Percentiles rank a stretch among this genome's conserved stretches.
phyloP scores from a whole-genome alignment of 2,888 invertebrate genomes.

The Melieria crassipennis region DNA sequence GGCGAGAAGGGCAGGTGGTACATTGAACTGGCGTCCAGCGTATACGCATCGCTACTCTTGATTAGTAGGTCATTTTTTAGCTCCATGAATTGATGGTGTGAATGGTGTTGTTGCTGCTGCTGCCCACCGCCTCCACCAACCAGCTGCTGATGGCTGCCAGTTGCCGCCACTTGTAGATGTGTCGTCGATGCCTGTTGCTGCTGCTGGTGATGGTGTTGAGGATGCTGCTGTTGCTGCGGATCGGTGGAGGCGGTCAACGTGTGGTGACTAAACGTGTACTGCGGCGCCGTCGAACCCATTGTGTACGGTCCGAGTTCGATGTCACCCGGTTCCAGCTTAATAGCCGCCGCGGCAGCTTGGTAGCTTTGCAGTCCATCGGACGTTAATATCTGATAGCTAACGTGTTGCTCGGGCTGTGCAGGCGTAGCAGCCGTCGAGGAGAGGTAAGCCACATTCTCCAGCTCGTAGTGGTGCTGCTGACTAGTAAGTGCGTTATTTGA shows the following conservation, averaged over 20 bases:
- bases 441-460: slow-evolving; percentile 62
- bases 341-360: slow-evolving; percentile 50
- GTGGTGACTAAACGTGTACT: slow-evolving; percentile 58
- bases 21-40: slow-evolving; percentile 61
- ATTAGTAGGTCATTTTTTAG: slow-evolving; percentile 61
- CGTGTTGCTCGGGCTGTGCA: slow-evolving; percentile 55
- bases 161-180: slow-evolving; percentile 40
- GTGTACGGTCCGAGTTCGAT: slow-evolving; percentile 61
- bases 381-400: slow-evolving; percentile 63
- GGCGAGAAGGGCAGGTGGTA: slow-evolving; percentile 64
- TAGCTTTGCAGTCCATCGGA: slow-evolving; percentile 62
- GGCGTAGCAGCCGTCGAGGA: slow-evolving; percentile 56
- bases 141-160: slow-evolving; percentile 13
- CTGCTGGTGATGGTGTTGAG: slow-evolving; percentile 44
- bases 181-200: slow-evolving; percentile 41
- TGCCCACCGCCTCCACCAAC: slow-evolving; percentile 32
- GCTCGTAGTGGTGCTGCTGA: slow-evolving; percentile 54
- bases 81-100: slow-evolving; percentile 62
- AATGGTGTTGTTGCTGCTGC: slow-evolving; percentile 36
- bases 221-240: slow-evolving; percentile 49
- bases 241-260: slow-evolving; percentile 51
- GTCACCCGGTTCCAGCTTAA: slow-evolving; percentile 49
- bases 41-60: slow-evolving; percentile 58
- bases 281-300: slow-evolving; percentile 49
- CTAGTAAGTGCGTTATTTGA: slow-evolving; percentile 41